A percentile compares a stretch with the other conserved stretches of the same genome.
Evolutionary conservation across 2,113 vertebrate species (phyloP).

Genomic region (Callorhinus ursinus): DNA sequence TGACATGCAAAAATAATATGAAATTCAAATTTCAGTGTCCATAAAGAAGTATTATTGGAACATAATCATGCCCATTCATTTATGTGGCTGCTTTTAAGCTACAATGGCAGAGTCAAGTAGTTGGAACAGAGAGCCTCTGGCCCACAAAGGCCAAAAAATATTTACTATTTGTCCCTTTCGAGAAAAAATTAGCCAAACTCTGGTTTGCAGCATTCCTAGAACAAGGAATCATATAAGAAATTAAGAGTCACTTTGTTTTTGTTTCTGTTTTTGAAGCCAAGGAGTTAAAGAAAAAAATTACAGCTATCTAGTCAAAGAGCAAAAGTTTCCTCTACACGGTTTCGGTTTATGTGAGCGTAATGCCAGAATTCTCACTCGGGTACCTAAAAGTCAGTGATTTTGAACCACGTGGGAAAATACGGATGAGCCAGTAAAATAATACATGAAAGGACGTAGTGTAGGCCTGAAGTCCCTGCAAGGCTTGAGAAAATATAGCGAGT

Average conservation of each 20-base stretch:
- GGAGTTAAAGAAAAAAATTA: neutral
- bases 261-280: neutral
- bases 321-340: slow-evolving; percentile 19
- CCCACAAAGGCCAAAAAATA: neutral
- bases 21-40: slow-evolving; percentile 4
- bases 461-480: neutral
- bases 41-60: slow-evolving; percentile 2
- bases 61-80: neutral
- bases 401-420: slow-evolving; percentile 47
- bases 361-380: neutral
- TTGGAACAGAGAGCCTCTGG: neutral
- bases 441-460: slow-evolving; percentile 52
- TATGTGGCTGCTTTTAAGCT: neutral
- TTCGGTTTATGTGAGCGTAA: neutral
- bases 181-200: neutral
- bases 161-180: neutral
- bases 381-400: slow-evolving; percentile 31
- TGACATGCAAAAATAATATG: slow-evolving; percentile 8
- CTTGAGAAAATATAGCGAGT: slow-evolving; percentile 38
- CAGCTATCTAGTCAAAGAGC: neutral
- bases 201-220: slow-evolving; percentile 9
- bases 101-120: neutral
- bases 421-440: slow-evolving; percentile 43
- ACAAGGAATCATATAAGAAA: neutral
- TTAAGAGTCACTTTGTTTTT: neutral